Evolutionary conservation across 2,797 vertebrate species (phyloP).

Genomic region (Rhinoraja longicauda): DNA sequence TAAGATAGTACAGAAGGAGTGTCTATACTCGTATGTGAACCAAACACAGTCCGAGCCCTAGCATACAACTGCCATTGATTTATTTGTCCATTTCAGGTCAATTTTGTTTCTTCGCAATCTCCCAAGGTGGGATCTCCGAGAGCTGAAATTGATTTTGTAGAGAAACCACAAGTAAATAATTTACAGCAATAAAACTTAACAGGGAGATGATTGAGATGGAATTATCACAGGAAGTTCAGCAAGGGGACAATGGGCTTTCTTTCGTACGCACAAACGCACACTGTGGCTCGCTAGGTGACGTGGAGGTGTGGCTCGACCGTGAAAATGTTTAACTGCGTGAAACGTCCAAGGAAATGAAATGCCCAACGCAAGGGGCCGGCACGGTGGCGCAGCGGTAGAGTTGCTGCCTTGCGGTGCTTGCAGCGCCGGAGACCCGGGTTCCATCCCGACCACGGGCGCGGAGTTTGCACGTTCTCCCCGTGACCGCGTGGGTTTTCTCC

Average conservation of each 20-base stretch:
- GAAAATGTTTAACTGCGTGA: neutral
- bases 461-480: too few species aligned
- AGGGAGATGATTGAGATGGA: slow-evolving; percentile 26
- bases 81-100: slow-evolving; percentile 21
- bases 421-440: too few species aligned
- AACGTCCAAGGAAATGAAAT: neutral
- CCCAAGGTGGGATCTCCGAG: slow-evolving; percentile 4
- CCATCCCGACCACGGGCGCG: too few species aligned
- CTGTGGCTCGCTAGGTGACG: neutral
- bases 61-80: slow-evolving; percentile 11
- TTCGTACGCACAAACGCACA: too few species aligned
- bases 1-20: neutral
- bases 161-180: slow-evolving; percentile 30
- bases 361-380: neutral
- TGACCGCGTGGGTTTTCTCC: too few species aligned
- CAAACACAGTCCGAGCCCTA: neutral
- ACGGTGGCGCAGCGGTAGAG: too few species aligned
- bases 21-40: neutral
- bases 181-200: slow-evolving; percentile 26
- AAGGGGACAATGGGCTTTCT: neutral
- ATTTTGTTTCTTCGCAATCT: slow-evolving; percentile 5
- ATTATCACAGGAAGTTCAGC: slow-evolving; percentile 14
- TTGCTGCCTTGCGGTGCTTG: too few species aligned
- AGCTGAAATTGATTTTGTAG: slow-evolving; percentile 34
- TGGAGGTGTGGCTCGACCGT: neutral